Conservation (phyloP, 1,140 invertebrate genomes). For the Globodera rostochiensis region DNA sequence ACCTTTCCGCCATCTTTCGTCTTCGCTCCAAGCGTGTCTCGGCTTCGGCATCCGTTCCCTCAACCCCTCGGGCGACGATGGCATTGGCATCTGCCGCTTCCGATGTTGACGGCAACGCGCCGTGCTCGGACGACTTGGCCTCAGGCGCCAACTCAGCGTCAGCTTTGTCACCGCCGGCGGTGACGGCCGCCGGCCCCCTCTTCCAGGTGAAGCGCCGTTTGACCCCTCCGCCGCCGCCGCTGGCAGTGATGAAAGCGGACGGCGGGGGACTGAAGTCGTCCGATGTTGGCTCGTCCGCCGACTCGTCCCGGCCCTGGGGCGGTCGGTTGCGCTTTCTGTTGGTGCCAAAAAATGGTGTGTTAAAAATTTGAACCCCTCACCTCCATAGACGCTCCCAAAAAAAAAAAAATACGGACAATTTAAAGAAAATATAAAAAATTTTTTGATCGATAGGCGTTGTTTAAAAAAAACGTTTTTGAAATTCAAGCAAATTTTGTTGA, state of each 20-base stretch:
- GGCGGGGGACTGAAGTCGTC: constrained; percentile 1
- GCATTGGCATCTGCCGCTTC: no score
- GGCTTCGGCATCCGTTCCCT: neutral
- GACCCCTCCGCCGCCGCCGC: neutral
- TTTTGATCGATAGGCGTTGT: no score
- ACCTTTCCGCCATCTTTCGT: constrained; percentile 23
- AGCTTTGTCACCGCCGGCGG: neutral
- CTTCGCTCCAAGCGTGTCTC: no score
- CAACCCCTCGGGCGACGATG: no score
- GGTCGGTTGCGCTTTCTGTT: neutral
- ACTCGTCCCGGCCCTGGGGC: neutral
- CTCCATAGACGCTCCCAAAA: no score
- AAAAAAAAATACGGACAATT: no score
- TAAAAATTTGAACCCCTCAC: neutral
- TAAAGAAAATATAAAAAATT: no score
- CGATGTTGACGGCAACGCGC: neutral
- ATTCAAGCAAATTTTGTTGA: no score
- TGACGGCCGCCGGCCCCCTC: neutral
- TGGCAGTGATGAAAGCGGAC: neutral
- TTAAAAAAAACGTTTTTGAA: no score
- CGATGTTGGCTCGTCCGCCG: neutral
- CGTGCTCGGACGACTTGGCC: neutral
- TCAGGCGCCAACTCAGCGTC: neutral
- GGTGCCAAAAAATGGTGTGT: neutral
- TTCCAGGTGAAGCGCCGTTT: neutral